phyloP scores from a whole-genome alignment of 2,797 vertebrate species.

The Rhabdophis nuchalis region DNA sequence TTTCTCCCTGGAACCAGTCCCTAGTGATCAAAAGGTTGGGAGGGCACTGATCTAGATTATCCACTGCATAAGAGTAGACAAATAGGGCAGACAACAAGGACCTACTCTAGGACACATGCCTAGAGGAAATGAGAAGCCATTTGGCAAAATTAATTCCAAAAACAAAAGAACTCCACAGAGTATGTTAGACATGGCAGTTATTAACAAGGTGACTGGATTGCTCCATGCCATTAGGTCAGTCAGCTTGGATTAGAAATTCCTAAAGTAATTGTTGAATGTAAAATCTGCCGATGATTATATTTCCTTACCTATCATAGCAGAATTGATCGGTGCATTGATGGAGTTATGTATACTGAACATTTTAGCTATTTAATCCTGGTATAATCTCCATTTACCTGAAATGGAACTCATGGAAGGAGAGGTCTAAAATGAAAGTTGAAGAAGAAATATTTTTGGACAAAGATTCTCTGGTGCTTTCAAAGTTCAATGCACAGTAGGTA shows the following conservation, averaged over 20 bases:
- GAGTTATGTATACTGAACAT: neutral
- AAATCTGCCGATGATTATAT: neutral
- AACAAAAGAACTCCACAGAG: conserved; percentile 1
- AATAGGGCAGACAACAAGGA: neutral
- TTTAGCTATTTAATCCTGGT: neutral
- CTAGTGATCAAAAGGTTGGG: no score
- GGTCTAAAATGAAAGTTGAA: neutral
- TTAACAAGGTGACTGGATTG: conserved; percentile 5
- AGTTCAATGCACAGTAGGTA: neutral
- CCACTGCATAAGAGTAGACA: neutral
- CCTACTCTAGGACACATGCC: neutral
- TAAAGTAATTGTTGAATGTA: neutral
- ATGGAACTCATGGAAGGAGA: neutral
- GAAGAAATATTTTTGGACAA: neutral
- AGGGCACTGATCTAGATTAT: neutral
- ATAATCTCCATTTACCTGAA: neutral
- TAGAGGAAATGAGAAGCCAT: neutral
- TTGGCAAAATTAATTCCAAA: neutral
- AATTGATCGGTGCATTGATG: accelerated
- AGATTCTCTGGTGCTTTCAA: neutral
- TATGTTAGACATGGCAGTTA: conserved; percentile 1
- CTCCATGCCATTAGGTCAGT: neutral
- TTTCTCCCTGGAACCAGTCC: no score
- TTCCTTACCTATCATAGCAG: accelerated
- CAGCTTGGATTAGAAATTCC: neutral